Base-by-base conservation (phyloP, 1,140 invertebrate species). In the Reticulitermes speratus region DNA sequence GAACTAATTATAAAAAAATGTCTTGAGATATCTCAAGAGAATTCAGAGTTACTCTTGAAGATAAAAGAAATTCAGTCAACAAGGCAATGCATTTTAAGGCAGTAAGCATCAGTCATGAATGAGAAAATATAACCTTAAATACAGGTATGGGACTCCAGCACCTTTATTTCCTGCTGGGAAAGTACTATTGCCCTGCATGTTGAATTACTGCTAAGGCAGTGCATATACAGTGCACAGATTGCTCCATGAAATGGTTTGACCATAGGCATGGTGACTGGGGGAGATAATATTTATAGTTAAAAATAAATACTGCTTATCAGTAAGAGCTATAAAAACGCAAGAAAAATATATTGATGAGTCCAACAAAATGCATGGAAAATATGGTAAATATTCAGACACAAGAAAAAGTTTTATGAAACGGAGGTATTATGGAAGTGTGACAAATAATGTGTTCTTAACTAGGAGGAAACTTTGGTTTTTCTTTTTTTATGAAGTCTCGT, bases 401-500 rank as follows among this genome's bases (percentile, higher is more conserved):
- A 48, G 1, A 48, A 16, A 48, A 48, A 48, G 9, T 48, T 48
- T 48, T 12, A 55, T 5, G 3, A 55, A 55, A 19, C 19, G 14
- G n/a, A 75, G 65, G 14, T 30, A 75, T 75, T 30, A 75, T 30
- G 5, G 25, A 30, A 75, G 14, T n/a, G 14, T 75, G 59, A n/a
- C 8, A 65, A 8, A 38, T 19, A 65, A 8, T 65, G n/a, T 9
- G 1, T 30, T 12, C 52, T 75, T 75, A 75, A 30, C 65, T 75
- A n/a, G 65, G 14, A 30, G 25, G n/a, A 84, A 59, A 32, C 45
- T 95, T 96, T 87, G 93, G 93, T 90, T 94, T 95, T 88, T 96
- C 93, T 89, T 94, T 96, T 89, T 96, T 96, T n/a, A 98, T 91
- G 91, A 99, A 99, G 84, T 98, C 97, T 90, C 95, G 94, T 44